Base-by-base conservation (phyloP, 1,140 invertebrate genomes). In the Halictus rubicundus region DNA sequence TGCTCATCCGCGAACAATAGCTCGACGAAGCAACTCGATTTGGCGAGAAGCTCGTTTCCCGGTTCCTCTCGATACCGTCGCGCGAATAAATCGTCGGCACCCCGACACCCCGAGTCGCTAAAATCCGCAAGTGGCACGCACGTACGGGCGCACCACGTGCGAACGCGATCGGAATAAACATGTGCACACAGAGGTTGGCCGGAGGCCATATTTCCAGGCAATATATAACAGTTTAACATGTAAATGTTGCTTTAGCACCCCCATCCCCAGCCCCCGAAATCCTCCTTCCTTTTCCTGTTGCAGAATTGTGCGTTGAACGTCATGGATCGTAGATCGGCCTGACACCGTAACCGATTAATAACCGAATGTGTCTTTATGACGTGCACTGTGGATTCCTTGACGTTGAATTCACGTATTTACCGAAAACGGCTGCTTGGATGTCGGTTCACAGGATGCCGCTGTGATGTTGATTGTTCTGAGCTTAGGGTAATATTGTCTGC, bases 181-280 rank as follows among this genome's bases (percentile, higher is more conserved):
- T 21, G 46, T 21, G 16, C 42, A 37, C 19, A 49, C 25, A 61
- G 59, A 70, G 63, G 27, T 77, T 77, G 66, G 65, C 66, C 21
- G 27, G 27, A 9, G 39, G 57, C 65, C 75, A 60, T 69, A 27
- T 46, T 63, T 69, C 57, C 27, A 25, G 0, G 10, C 54, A n/a
- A 60, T 76, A 68, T 60, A 76, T 54, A 27, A 46, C 37, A 32
- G 75, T 61, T 69, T 78, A 78, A 23, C 57, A 39, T 39, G 25
- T 39, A 64, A 63, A 70, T 68, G 80, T 60, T 75, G 37, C 73
- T 32, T 32, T 32, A 32, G 32, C 32, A n/a, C 32, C 32, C 27
- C 32, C 32, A 2, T 32, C 32, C 1, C 2, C 39, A 9, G 8
- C 37, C 37, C 49, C 27, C 32, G 12, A 12, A 1, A 8, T 16